Conservation (phyloP, 2,113 vertebrate species). For the Mixornis gularis region DNA sequence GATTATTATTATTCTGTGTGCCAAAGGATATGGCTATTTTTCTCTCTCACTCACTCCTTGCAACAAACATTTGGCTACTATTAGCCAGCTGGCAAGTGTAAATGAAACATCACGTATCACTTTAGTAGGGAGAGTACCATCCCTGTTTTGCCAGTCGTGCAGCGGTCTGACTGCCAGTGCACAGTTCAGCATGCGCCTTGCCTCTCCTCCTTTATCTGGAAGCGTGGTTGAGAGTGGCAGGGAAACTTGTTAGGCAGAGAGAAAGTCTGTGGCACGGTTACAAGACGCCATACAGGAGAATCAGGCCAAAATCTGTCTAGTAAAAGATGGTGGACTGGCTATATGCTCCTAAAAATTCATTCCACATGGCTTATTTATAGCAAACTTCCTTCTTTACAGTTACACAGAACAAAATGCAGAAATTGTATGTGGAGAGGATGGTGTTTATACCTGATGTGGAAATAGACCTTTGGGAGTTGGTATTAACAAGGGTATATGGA, state of each 20-base stretch:
- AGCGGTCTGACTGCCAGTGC: conserved; percentile 24
- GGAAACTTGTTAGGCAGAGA: not conserved
- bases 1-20: conserved; percentile 69
- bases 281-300: not conserved
- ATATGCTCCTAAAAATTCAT: not conserved
- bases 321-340: not conserved
- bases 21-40: conserved; percentile 60
- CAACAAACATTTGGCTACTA: conserved; percentile 68
- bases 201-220: not conserved
- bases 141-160: conserved; percentile 9
- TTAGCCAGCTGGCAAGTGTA: conserved; percentile 66
- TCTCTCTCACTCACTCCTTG: conserved; percentile 51
- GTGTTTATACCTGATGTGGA: not conserved
- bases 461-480: not conserved
- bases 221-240: not conserved
- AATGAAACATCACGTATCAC: conserved; percentile 38
- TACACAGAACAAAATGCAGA: not conserved
- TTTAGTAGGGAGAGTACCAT: conserved; percentile 19
- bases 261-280: not conserved
- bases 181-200: not conserved
- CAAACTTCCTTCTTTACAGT: not conserved
- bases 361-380: not conserved
- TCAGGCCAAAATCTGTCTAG: not conserved
- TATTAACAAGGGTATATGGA: not conserved
- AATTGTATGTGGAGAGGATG: not conserved